Evolutionary conservation across 2,888 invertebrate species (phyloP).

Genomic region (Patella caerulea): DNA sequence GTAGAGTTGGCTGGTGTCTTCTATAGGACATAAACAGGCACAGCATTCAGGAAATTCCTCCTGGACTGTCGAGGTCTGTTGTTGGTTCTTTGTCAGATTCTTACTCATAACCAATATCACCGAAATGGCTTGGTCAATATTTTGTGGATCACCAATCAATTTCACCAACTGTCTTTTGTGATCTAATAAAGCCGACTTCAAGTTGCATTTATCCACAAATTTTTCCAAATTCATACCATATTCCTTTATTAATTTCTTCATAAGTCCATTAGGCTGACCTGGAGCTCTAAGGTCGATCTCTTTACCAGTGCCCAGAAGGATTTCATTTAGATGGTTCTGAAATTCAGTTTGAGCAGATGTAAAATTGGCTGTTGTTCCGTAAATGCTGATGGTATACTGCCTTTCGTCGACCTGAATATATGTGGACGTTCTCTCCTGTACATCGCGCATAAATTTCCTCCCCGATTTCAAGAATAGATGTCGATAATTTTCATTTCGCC

Average conservation of each 20-base stretch:
- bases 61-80: neutral
- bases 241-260: conserved; percentile 45
- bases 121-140: conserved; percentile 33
- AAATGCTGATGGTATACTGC: conserved; percentile 37
- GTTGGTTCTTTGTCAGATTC: neutral
- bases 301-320: neutral
- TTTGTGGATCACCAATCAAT: conserved; percentile 38
- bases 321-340: conserved; percentile 28
- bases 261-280: conserved; percentile 45
- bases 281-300: conserved; percentile 37
- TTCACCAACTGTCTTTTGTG: conserved; percentile 39
- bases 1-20: conserved; percentile 42
- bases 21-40: conserved; percentile 58
- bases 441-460: conserved; percentile 26
- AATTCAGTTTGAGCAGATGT: conserved; percentile 31
- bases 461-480: conserved; percentile 42
- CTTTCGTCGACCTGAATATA: conserved; percentile 42
- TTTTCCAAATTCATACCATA: conserved; percentile 43
- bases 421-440: conserved; percentile 35
- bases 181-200: conserved; percentile 38
- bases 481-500: conserved; percentile 21
- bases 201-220: conserved; percentile 29
- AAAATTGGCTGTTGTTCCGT: conserved; percentile 35
- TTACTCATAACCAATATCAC: conserved; percentile 29
- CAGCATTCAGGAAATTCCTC: conserved; percentile 49